Evolutionary conservation across 2,888 invertebrate species (phyloP).

Genomic region (Calephelis perditalis): DNA sequence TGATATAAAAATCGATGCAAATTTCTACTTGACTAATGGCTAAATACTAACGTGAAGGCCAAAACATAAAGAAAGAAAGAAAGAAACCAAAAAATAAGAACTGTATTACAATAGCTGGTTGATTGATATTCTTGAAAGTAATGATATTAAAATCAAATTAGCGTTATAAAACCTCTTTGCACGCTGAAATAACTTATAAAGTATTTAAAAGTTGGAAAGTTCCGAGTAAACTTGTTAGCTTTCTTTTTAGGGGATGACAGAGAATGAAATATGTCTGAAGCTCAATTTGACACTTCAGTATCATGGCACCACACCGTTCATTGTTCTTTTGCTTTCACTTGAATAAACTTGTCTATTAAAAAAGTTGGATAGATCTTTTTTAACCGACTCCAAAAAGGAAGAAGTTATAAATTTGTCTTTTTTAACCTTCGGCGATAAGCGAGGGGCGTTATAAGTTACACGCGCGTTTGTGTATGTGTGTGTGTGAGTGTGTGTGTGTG

Average conservation of each 20-base stretch:
- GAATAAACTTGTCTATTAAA: background rate
- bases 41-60: too few relatives aligned
- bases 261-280: constrained; percentile 54
- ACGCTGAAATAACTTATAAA: constrained; percentile 7
- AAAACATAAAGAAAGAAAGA: too few relatives aligned
- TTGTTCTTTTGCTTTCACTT: constrained; percentile 30
- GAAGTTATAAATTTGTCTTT: too few relatives aligned
- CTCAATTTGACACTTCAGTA: constrained; percentile 63
- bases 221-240: background rate
- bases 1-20: too few relatives aligned
- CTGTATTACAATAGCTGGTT: background rate
- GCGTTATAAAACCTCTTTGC: constrained; percentile 2
- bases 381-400: too few relatives aligned
- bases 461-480: too few relatives aligned
- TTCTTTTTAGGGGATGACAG: constrained; percentile 45
- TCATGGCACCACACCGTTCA: constrained; percentile 52
- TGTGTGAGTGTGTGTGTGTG: too few relatives aligned
- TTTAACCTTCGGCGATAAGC: too few relatives aligned
- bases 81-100: background rate
- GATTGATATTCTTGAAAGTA: constrained; percentile 1
- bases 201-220: constrained; percentile 5
- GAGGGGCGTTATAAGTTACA: too few relatives aligned
- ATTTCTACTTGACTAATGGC: too few relatives aligned
- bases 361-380: too few relatives aligned
- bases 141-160: constrained; percentile 10